Conservation (phyloP, 1,140 invertebrate genomes). For the Drosophila aff. region DNA sequence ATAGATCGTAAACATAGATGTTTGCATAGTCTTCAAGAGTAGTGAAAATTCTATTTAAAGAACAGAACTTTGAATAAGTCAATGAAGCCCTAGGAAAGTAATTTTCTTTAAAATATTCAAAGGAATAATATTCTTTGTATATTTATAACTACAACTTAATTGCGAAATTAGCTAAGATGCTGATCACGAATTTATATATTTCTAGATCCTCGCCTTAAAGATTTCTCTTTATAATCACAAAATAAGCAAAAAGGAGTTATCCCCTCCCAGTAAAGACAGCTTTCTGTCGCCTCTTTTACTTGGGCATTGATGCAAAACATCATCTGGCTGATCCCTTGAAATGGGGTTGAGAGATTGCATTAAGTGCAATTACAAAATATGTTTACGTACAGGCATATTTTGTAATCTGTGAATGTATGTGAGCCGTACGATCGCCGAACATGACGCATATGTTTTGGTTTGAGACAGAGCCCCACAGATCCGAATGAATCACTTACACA, state of each 20-base stretch:
- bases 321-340: slow-evolving; percentile 46
- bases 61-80: too few species aligned
- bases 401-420: slow-evolving; percentile 47
- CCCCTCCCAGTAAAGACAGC: background rate
- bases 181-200: too few species aligned
- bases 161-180: too few species aligned
- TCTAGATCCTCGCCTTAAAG: background rate
- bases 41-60: too few species aligned
- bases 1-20: too few species aligned
- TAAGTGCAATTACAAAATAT: slow-evolving; percentile 76
- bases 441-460: slow-evolving; percentile 79
- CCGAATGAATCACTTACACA: slow-evolving; percentile 46
- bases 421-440: slow-evolving; percentile 24
- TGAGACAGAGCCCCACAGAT: slow-evolving; percentile 24
- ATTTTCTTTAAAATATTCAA: too few species aligned
- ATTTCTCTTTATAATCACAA: background rate
- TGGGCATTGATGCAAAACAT: slow-evolving; percentile 27
- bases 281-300: slow-evolving; percentile 1
- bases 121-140: too few species aligned
- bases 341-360: slow-evolving; percentile 68
- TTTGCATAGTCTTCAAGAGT: too few species aligned
- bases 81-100: too few species aligned
- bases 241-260: background rate
- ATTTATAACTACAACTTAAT: too few species aligned
- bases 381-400: slow-evolving; percentile 34